These are phyloP conservation scores for Chaetodon trifascialis DNA, from an alignment of 2,113 vertebrate genomes.

Conservation along the genomic window DNA sequence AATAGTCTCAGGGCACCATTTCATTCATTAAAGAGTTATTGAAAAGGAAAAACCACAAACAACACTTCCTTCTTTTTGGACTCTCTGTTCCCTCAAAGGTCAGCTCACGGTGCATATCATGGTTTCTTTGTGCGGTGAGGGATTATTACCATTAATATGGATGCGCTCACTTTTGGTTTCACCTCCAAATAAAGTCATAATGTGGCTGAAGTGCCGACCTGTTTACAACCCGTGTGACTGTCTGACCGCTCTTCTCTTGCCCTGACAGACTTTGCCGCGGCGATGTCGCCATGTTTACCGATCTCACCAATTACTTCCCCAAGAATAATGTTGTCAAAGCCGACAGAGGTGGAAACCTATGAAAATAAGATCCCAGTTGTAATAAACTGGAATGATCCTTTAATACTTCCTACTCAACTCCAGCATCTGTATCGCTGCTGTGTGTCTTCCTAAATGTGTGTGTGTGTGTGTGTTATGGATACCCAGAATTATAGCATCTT, in stretches of 20 bases:
- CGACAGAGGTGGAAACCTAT: constrained; percentile 4
- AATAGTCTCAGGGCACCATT: neutral
- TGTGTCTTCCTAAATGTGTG: constrained; percentile 9
- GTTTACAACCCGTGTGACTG: neutral
- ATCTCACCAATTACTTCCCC: constrained; percentile 3
- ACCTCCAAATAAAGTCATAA: neutral
- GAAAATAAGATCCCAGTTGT: constrained; percentile 24
- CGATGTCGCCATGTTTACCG: neutral
- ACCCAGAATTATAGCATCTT: constrained; percentile 35
- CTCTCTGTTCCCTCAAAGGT: neutral
- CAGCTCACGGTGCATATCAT: neutral
- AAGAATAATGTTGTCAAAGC: neutral
- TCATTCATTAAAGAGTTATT: neutral
- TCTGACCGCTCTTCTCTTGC: neutral
- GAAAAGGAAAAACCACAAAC: neutral
- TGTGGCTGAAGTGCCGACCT: neutral
- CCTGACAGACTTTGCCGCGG: neutral
- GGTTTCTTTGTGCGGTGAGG: neutral
- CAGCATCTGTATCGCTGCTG: constrained; percentile 44
- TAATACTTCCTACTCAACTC: constrained; percentile 43
- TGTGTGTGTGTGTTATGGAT: constrained; percentile 12
- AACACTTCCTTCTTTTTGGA: neutral
- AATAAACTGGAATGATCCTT: constrained; percentile 51
- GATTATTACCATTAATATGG: neutral
- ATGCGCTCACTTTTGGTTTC: neutral